phyloP scores from a whole-genome alignment of 92 coral and sea anemone genomes.

The Blastomussa wellsi region DNA sequence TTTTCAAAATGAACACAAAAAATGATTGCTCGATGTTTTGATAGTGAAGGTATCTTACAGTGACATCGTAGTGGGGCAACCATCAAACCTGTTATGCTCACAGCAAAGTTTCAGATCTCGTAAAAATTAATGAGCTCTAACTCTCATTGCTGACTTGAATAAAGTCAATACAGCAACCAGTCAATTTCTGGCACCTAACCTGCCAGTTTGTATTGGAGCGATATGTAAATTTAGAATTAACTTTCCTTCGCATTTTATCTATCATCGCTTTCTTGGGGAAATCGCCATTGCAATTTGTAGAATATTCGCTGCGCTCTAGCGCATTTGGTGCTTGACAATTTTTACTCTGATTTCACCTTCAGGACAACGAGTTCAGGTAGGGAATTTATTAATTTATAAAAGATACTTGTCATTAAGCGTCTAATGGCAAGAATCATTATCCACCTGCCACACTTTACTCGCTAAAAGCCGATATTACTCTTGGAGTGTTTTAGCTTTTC shows the following conservation, averaged over 20 bases:
- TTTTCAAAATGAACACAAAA: conserved; percentile 3
- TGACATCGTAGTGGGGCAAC: neutral
- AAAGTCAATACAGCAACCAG: conserved; percentile 44
- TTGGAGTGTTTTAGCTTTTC: neutral
- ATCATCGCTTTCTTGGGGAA: neutral
- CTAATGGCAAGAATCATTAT: neutral
- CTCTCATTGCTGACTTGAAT: neutral
- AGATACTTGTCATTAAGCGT: neutral
- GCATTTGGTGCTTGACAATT: neutral
- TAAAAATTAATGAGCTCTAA: conserved; percentile 29
- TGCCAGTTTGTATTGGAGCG: neutral
- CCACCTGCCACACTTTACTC: neutral
- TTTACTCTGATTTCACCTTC: neutral
- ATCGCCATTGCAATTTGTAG: neutral
- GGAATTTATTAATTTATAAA: neutral
- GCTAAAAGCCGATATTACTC: neutral
- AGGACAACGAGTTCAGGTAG: conserved; percentile 4
- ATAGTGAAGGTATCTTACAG: neutral
- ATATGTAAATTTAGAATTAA: conserved; percentile 9
- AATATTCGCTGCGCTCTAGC: neutral
- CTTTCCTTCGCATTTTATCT: neutral
- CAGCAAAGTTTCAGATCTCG: neutral
- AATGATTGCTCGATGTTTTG: neutral
- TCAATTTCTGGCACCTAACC: neutral
- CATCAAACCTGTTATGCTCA: neutral